Evolutionary conservation across 2,797 vertebrate species (phyloP), one percentile per base, ranked within the genome.

Genomic region (Sebastes elongatus): DNA sequence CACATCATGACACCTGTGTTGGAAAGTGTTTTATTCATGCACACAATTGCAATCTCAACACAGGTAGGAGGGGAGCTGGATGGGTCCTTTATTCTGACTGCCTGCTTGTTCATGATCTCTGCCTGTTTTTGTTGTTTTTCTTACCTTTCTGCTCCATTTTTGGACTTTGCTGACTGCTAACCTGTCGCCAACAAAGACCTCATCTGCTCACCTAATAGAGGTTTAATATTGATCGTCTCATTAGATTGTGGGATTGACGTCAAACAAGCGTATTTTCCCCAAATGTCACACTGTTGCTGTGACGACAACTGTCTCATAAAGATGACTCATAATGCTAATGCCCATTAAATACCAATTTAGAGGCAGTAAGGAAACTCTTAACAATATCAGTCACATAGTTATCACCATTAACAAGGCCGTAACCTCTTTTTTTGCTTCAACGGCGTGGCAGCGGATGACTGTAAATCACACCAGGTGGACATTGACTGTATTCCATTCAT

Each of bases 401-500:
- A 22, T 78, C 70, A 28, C 62, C 71, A 46, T 35, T 55, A 68
- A 73, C 71, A 10, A 52, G 53, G 14, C 62, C 30, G 3, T 14
- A 52, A 64, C 55, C 59, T 20, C 10, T 22, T 3, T 16, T 46
- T 46, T 46, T 28, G 4, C 57, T 38, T 18, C 14, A 23, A 4
- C 30, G 10, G 7, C 5, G 22, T 14, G 60, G 49, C 53, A 30
- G 63, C 57, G 18, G 55, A 69, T 74, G 67, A 76, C 18, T 11
- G 35, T 72, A 35, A 57, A 78, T 83, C 4, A 69, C 71, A 67
- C 5, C 76, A 74, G 49, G 4, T 60, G 38, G 61, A 76, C 52
- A 61, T 72, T 25, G 16, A 88, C 74, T 73, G 56, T 46, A 69
- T 57, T 76, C 61, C 52, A 32, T 72, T 71, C 65, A 79, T 68